These are phyloP conservation scores for Piezodorus guildinii DNA, from an alignment of 1,140 invertebrate species.

Conservation along the genomic window DNA sequence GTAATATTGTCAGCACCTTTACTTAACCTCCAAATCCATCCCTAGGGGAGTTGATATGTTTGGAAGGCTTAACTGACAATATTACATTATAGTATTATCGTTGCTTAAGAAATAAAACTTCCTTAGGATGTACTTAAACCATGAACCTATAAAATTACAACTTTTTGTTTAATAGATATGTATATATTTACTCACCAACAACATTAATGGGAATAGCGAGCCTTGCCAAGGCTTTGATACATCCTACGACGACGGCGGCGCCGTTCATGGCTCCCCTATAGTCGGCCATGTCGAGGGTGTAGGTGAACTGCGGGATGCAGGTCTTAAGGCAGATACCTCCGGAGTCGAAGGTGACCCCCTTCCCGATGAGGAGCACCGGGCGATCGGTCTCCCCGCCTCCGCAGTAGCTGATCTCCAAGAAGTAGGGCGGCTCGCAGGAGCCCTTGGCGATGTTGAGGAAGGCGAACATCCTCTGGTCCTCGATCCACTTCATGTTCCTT, in stretches of 20 bases:
- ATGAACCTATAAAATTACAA: too few species aligned
- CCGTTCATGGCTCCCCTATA: conserved; percentile 58
- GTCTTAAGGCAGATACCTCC: conserved; percentile 53
- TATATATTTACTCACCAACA: not conserved
- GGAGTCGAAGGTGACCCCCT: conserved; percentile 55
- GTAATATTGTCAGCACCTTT: too few species aligned
- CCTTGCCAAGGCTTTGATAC: conserved; percentile 40
- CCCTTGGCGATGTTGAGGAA: conserved; percentile 49
- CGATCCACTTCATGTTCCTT: conserved; percentile 44
- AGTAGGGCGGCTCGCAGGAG: conserved; percentile 46
- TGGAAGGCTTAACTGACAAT: too few species aligned
- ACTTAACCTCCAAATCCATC: too few species aligned
- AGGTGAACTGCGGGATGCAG: conserved; percentile 27
- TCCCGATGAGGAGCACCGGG: conserved; percentile 36
- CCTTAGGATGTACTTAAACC: too few species aligned
- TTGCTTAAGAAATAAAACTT: too few species aligned
- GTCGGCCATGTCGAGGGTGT: conserved; percentile 38
- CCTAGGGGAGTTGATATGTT: too few species aligned
- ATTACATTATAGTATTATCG: too few species aligned
- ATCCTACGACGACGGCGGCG: conserved; percentile 45
- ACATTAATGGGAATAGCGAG: conserved; percentile 46
- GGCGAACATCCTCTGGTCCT: conserved; percentile 47
- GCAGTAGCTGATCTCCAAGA: conserved; percentile 45
- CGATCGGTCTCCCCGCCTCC: conserved; percentile 35
- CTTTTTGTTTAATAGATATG: too few species aligned